Base-by-base conservation (phyloP, 1,140 invertebrate genomes). In the Bombus polaris region DNA sequence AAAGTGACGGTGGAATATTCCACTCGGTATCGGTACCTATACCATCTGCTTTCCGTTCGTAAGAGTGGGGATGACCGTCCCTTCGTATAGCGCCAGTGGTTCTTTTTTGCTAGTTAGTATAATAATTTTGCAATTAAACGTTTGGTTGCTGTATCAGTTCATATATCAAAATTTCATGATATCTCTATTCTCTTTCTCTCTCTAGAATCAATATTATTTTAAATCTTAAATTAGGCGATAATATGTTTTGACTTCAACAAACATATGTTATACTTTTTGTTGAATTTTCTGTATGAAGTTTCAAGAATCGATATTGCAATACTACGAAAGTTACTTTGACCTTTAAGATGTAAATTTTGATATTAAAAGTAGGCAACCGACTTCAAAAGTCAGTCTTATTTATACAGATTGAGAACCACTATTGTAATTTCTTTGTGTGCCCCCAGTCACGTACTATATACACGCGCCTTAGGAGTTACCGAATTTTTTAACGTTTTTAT, bases 1-100 rank as follows among this genome's bases (percentile, higher is more conserved):
- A 83, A 91, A 90, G 80, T 80, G 82, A 82, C 91, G 92, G 87
- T 94, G 93, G 93, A 95, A 95, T 94, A 95, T 95, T 95, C 94
- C 94, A 94, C 92, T 95, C 87, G 86, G 87, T 90, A 89, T 95
- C 87, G 87, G 87, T 90, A 89, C 86, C 88, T 88, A 91, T 88
- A 90, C 92, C 93, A 94, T 94, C 94, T 94, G 92, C 93, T 88
- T 90, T 89, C 91, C 87, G 82, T 70, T 81, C 83, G 77, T 15
- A 80, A 92, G 87, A 90, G 90, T 85, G 84, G 83, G 83, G 85
- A 66, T 72, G 79, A 72, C 80, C 74, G 57, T 68, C 83, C 47
- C 83, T 85, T 84, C 47, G 59, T 77, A 47, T 28, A 47, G 73
- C 15, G 59, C 74, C 81, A 72, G 86, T 78, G 81, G 68, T 76